Base-by-base conservation (phyloP, 1,140 invertebrate species). In the Catajapyx aquilonaris region DNA sequence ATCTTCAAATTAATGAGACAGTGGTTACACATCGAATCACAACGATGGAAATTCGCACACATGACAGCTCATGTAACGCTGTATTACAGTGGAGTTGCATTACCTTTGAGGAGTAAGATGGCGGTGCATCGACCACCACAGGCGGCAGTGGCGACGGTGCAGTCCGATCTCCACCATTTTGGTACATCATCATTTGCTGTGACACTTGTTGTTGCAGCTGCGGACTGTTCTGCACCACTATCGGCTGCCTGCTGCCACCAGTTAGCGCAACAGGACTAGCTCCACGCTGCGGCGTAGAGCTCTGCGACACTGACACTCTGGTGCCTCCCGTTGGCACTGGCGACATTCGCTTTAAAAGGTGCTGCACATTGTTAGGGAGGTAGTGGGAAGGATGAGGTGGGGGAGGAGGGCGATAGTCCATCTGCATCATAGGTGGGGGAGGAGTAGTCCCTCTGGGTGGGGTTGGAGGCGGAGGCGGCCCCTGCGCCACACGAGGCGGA, bases 301-400 rank as follows among this genome's bases (percentile, higher is more conserved):
- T 49, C 48, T 51, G 19, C 15, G 13, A 13, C 1, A 17, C 38
- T 22, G 22, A n/a, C 10, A 7, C 1, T 2, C 20, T 46, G 54
- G 68, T 44, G 67, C 65, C 35, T 66, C 62, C 5, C 65, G 65
- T 4, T 76, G 72, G 30, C 22, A 74, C 76, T 20, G 78, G 81
- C 5, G 79, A 84, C 67, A 84, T 84, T 41, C 80, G 66, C 52
- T 85, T 85, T 46, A 81, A 68, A 54, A 79, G 69, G 52, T 83
- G 80, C 56, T 81, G 80, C 54, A 83, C 76, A 42, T 66, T 72
- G 48, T 62, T 65, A 15, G 68, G 69, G 15, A 71, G 68, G 28
- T 54, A 63, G 41, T 54, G 59, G 35, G 59, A 40, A 62, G 62
- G 5, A 42, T 42, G 35, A 54, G 54, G 7, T 53, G 59, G 37